Conservation (phyloP, 2,113 vertebrate genomes). For the Riparia riparia region DNA sequence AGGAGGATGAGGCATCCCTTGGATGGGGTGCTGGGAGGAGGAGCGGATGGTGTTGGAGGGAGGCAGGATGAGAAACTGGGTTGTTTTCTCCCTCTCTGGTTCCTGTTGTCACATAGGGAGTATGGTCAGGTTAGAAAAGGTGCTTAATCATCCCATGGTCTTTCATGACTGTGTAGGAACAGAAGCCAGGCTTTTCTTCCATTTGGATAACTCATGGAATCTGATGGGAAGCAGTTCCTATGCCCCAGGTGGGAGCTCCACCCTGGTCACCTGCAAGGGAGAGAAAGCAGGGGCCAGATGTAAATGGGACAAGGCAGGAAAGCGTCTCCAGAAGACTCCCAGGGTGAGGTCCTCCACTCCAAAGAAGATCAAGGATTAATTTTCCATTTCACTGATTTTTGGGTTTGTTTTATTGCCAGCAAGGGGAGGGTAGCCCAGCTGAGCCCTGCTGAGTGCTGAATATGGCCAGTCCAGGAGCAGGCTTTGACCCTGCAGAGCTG, state of each 20-base stretch:
- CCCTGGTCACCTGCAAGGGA: neutral
- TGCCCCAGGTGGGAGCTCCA: neutral
- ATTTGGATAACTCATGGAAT: neutral
- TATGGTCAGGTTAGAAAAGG: neutral
- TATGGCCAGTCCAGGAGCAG: neutral
- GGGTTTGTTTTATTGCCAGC: neutral
- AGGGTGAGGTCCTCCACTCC: neutral
- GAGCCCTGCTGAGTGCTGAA: neutral
- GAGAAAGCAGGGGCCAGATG: neutral
- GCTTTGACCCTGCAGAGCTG: neutral
- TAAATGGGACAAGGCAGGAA: neutral
- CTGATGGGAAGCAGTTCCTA: neutral
- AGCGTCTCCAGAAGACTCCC: neutral
- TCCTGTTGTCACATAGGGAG: neutral
- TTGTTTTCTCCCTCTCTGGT: neutral
- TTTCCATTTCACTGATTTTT: neutral
- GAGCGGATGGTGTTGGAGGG: neutral
- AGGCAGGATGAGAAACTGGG: neutral
- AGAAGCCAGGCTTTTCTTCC: neutral
- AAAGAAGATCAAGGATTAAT: neutral
- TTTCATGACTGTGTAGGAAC: neutral
- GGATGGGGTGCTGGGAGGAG: neutral
- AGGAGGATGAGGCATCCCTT: neutral
- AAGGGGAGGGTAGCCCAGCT: neutral
- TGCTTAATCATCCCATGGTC: neutral